Percentiles rank a stretch among this genome's conserved stretches.
Evolutionary conservation across 2,113 vertebrate genomes (phyloP).

Genomic region (Hippocampus barbouri): DNA sequence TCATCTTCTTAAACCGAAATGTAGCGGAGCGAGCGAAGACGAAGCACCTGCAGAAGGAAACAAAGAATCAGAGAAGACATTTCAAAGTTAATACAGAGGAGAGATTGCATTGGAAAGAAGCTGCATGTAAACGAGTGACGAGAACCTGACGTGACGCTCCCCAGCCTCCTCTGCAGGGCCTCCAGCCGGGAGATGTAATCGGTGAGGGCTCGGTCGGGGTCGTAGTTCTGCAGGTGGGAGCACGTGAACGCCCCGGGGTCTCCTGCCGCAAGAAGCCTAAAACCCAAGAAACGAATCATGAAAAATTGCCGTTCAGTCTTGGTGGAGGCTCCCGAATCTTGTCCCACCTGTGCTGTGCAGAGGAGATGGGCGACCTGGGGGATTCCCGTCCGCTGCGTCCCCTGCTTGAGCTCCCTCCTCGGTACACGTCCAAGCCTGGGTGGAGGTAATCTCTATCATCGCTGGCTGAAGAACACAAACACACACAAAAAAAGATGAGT

Average conservation of each 20-base stretch:
- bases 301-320: not conserved
- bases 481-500: not conserved
- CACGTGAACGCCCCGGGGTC: conserved; percentile 76
- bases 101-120: not conserved
- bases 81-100: not conserved
- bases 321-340: not conserved
- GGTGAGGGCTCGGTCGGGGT: conserved; percentile 89
- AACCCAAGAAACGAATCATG: not conserved
- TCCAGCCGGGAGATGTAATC: conserved; percentile 94
- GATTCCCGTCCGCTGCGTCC: conserved; percentile 83
- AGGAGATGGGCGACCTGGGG: conserved; percentile 75
- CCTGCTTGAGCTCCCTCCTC: conserved; percentile 67
- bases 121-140: too few relatives aligned
- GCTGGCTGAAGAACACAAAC: conserved; percentile 60
- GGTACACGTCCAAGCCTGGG: conserved; percentile 76
- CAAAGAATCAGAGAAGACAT: not conserved
- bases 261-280: conserved; percentile 74
- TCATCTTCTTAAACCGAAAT: conserved; percentile 86
- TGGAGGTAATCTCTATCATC: conserved; percentile 81
- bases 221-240: conserved; percentile 92
- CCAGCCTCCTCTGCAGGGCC: conserved; percentile 88
- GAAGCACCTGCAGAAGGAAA: conserved; percentile 71
- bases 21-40: conserved; percentile 78
- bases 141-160: conserved; percentile 86
- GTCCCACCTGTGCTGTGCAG: conserved; percentile 75